phyloP scores from a whole-genome alignment of 2,797 vertebrate species.

The Crypturellus tataupa region DNA sequence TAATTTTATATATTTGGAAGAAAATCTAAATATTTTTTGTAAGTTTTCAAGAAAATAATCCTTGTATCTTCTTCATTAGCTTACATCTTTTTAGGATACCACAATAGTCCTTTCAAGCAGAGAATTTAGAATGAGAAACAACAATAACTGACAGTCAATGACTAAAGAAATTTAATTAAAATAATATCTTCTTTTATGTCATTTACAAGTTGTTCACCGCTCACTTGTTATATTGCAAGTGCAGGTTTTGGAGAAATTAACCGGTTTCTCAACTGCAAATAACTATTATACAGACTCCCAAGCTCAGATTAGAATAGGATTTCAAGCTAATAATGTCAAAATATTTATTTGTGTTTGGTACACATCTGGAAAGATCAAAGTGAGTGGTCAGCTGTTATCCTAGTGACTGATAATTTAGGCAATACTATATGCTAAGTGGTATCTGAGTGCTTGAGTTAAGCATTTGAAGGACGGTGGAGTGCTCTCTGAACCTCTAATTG shows the following conservation, averaged over 20 bases:
- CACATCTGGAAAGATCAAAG: not conserved
- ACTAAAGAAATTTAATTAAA: not conserved
- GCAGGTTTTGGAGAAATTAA: not conserved
- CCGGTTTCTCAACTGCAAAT: not conserved
- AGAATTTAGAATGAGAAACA: not conserved
- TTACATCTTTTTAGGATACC: not conserved
- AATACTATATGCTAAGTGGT: not conserved
- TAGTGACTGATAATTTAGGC: not conserved
- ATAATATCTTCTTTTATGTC: not conserved
- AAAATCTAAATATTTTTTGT: not conserved
- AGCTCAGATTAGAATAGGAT: not conserved
- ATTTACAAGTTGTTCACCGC: not conserved
- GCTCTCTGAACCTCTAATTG: not conserved
- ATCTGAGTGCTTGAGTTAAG: rapidly evolving
- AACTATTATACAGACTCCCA: not conserved
- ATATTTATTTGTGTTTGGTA: not conserved
- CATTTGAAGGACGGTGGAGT: not conserved
- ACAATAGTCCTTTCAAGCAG: not conserved
- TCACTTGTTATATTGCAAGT: not conserved
- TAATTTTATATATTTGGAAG: not conserved
- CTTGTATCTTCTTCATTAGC: not conserved
- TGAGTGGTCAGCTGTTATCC: not conserved
- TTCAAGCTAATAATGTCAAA: not conserved
- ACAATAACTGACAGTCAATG: not conserved
- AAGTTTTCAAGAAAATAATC: not conserved